These are phyloP conservation scores for Phainopepla nitens DNA, from an alignment of 2,113 vertebrate genomes.

Conservation along the genomic window DNA sequence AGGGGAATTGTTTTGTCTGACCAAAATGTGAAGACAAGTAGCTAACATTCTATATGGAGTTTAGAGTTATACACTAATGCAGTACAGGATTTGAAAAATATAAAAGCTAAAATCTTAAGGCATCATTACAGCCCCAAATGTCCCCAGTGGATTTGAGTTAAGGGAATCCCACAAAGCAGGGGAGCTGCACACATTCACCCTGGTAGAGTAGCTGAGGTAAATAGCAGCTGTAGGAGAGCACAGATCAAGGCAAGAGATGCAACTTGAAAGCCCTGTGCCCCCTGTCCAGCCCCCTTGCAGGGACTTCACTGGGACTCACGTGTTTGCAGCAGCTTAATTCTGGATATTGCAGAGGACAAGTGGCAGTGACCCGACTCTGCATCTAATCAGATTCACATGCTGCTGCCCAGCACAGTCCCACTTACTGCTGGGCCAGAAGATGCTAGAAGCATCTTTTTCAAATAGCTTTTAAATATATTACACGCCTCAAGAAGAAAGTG, in stretches of 20 bases:
- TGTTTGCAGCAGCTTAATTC: not conserved
- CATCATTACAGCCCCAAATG: not conserved
- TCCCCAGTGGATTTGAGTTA: not conserved
- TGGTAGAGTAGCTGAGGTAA: not conserved
- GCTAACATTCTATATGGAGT: not conserved
- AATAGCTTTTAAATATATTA: not conserved
- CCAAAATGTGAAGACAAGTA: not conserved
- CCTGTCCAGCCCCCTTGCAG: not conserved
- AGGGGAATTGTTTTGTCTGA: not conserved
- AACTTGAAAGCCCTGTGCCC: fast-evolving
- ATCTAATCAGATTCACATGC: not conserved
- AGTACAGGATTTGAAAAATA: not conserved
- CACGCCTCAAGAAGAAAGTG: not conserved
- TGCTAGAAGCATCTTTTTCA: not conserved
- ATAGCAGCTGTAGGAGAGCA: not conserved
- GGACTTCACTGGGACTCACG: fast-evolving
- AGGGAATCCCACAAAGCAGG: not conserved
- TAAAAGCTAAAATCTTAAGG: not conserved
- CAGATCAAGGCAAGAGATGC: not conserved
- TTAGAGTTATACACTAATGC: too few species aligned
- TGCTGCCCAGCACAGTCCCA: not conserved
- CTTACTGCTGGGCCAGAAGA: not conserved
- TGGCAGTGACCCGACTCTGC: not conserved
- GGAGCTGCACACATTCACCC: fast-evolving
- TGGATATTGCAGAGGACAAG: not conserved